Evolutionary conservation across 92 coral and sea anemone genomes (phyloP).

Genomic region (Virgularia gustaviana): DNA sequence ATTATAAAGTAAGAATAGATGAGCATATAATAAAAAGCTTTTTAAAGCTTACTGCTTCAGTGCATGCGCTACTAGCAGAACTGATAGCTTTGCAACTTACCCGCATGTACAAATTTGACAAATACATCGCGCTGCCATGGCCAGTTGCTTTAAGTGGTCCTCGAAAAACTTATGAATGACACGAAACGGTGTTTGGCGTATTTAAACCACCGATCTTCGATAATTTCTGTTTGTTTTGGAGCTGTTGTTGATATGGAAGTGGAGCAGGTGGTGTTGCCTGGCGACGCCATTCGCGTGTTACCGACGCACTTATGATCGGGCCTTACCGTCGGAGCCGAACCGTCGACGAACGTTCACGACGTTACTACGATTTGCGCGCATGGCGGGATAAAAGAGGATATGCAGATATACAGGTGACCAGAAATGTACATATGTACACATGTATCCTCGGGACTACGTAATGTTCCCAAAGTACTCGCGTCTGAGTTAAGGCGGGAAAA

Average conservation of each 20-base stretch:
- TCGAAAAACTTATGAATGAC: slow-evolving; percentile 6
- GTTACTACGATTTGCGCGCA: not conserved
- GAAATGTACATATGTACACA: too few relatives aligned
- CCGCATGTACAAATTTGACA: slow-evolving; percentile 99
- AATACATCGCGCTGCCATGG: slow-evolving; percentile 74
- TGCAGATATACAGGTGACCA: too few relatives aligned
- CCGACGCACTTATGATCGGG: not conserved
- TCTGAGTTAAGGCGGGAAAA: slow-evolving; percentile 30
- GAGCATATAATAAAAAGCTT: too few relatives aligned
- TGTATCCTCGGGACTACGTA: too few relatives aligned
- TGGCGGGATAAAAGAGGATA: too few relatives aligned
- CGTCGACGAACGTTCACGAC: not conserved
- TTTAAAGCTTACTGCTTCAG: too few relatives aligned
- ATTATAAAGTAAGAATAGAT: too few relatives aligned
- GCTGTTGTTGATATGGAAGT: slow-evolving; percentile 13
- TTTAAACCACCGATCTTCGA: not conserved
- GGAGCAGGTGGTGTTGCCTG: slow-evolving; percentile 49
- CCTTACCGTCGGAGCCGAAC: not conserved
- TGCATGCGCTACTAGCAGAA: too few relatives aligned
- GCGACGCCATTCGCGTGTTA: slow-evolving; percentile 41
- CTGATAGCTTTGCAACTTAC: slow-evolving; percentile 52
- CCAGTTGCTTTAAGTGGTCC: not conserved
- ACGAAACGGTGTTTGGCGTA: not conserved
- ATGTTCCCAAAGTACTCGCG: not conserved
- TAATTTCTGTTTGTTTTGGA: not conserved